Evolutionary conservation across 2,888 invertebrate species (phyloP), one percentile per base, ranked within the genome.

Genomic region (Cataglyphis cursor): DNA sequence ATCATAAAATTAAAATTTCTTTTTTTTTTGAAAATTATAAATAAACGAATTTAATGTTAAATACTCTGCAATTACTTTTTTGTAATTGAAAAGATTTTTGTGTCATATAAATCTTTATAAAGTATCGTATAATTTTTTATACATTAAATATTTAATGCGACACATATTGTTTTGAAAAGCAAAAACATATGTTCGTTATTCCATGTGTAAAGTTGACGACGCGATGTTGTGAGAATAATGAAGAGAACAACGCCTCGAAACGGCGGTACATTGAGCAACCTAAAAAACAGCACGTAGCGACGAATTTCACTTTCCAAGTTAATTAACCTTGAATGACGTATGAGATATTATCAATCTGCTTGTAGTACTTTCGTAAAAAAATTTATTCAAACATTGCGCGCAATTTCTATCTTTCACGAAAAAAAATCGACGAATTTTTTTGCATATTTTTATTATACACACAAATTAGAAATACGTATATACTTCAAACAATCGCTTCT

Each of bases 301-400:
- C 78, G 78, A 80, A 80, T 80, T 80, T 80, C 78, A 80, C 78
- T 80, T 80, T 72, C 72, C 78, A 80, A 80, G 59, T 80, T 80
- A 80, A 80, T 80, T 80, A 80, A 80, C 78, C 78, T 80, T 80
- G 78, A 80, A 61, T 72, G 59, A 72, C 78, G 72, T 44, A 38
- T 44, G 35, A 61, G 78, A 80, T 80, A 59, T n/a, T 68, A 68
- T 80, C 70, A 68, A 70, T 78, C 51, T 57, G 15, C 28, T n/a
- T 35, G 21, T 41, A 2, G 18, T 68, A 72, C 48, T 72, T 80
- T 80, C 44, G 72, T 80, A 80, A 72, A n/a, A 72, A 80, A 80
- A 72, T 57, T 38, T 51, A 66, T 54, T 57, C 28, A 18, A n/a
- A 18, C 59, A 24, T 18, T 15, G 21, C 12, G 9, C 9, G 24